phyloP scores from a whole-genome alignment of 2,113 vertebrate genomes.

The Gymnobelideus leadbeateri region DNA sequence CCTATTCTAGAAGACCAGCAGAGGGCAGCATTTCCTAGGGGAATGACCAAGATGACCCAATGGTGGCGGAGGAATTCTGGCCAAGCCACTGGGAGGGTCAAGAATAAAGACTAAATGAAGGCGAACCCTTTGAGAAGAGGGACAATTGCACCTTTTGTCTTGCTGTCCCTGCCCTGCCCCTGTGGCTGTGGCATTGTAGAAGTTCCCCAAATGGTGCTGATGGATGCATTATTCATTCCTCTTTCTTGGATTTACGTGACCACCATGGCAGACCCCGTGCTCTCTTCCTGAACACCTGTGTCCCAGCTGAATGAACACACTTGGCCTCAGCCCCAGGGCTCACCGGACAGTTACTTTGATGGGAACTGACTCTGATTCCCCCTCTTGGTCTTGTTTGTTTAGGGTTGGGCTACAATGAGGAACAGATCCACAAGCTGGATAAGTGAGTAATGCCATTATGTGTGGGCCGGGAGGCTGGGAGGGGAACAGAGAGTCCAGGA shows the following conservation, averaged over 20 bases:
- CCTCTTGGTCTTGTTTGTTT: constrained; percentile 55
- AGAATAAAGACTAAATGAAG: neutral
- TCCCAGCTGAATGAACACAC: neutral
- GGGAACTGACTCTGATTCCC: neutral
- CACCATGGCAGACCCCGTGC: neutral
- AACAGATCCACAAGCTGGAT: constrained; percentile 98
- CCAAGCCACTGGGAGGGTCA: neutral
- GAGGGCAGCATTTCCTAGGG: constrained; percentile 36
- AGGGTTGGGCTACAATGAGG: constrained; percentile 94
- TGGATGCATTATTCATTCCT: no score
- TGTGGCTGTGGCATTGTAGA: neutral
- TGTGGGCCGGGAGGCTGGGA: neutral
- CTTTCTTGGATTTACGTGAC: neutral
- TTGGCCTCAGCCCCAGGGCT: neutral
- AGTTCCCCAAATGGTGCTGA: neutral
- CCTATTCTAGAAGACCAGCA: neutral
- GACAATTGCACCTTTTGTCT: neutral
- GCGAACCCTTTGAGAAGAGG: neutral
- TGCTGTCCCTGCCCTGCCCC: neutral
- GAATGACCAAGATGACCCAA: neutral
- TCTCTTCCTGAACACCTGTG: neutral
- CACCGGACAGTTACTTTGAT: neutral
- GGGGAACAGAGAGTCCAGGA: neutral
- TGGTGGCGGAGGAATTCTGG: neutral
- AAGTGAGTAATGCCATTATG: constrained; percentile 88